Conservation (phyloP, 2,797 vertebrate genomes). For the Sebastes dallii region DNA sequence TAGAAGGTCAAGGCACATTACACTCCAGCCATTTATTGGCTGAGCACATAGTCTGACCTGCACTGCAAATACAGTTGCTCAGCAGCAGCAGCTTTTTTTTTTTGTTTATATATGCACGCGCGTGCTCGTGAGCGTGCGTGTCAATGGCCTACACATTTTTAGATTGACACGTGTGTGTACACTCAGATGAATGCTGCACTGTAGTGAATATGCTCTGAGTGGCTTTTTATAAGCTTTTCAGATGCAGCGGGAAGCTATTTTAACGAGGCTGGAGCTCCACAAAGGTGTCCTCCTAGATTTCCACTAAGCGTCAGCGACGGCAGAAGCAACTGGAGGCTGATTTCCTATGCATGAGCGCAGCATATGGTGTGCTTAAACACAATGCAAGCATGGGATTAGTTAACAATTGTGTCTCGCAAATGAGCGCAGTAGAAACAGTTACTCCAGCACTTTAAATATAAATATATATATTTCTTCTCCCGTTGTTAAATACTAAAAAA, state of each 20-base stretch:
- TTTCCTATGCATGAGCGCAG: slow-evolving; percentile 62
- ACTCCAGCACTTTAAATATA: background rate
- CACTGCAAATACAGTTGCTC: slow-evolving; percentile 75
- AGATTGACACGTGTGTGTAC: slow-evolving; percentile 67
- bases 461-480: background rate
- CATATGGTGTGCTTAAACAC: slow-evolving; percentile 65
- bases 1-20: slow-evolving; percentile 82
- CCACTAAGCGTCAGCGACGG: slow-evolving; percentile 29
- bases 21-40: slow-evolving; percentile 78
- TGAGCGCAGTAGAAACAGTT: slow-evolving; percentile 12
- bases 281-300: slow-evolving; percentile 62
- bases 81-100: slow-evolving; percentile 36
- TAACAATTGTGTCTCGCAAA: slow-evolving; percentile 49
- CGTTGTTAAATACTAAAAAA: background rate
- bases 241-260: slow-evolving; percentile 79
- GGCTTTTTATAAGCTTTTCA: slow-evolving; percentile 74
- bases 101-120: slow-evolving; percentile 35
- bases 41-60: slow-evolving; percentile 69
- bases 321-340: slow-evolving; percentile 32
- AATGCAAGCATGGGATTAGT: slow-evolving; percentile 57
- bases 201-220: slow-evolving; percentile 72
- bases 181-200: slow-evolving; percentile 77
- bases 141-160: slow-evolving; percentile 78
- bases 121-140: slow-evolving; percentile 28
- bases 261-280: slow-evolving; percentile 67